These are phyloP conservation scores for Montipora capitata DNA, from an alignment of 92 coral and sea anemone species.

Conservation along the genomic window DNA sequence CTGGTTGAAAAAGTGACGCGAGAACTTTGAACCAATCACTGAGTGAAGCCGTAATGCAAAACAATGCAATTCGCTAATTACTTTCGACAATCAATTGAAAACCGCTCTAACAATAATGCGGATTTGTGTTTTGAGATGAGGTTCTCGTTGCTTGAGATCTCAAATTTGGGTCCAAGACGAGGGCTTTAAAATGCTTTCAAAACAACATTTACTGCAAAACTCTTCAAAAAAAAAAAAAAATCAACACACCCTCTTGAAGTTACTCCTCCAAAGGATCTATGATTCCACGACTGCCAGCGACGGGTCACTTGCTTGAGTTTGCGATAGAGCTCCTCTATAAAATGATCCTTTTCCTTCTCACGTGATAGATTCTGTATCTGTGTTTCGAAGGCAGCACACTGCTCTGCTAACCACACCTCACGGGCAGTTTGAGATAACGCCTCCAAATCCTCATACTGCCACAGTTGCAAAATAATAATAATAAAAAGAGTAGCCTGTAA, in stretches of 20 bases:
- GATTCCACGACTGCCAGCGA: conserved; percentile 99
- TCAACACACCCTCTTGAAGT: conserved; percentile 91
- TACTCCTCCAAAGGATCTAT: conserved; percentile 95
- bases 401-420: conserved; percentile 98
- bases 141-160: no score
- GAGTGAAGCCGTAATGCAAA: no score
- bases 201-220: no score
- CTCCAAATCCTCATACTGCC: conserved; percentile 90
- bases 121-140: no score
- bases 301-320: conserved; percentile 94
- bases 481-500: no score
- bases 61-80: no score
- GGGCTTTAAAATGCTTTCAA: no score
- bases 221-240: neutral
- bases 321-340: conserved; percentile 92
- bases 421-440: conserved; percentile 93
- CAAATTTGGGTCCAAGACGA: no score
- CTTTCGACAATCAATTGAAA: no score
- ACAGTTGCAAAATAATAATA: neutral
- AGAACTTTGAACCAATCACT: no score
- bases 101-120: no score
- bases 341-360: conserved; percentile 80
- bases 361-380: conserved; percentile 78
- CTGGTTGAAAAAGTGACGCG: no score
- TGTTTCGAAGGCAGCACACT: conserved; percentile 95